Percentiles rank a stretch among this genome's conserved stretches.
Evolutionary conservation across 2,888 invertebrate genomes (phyloP).

Genomic region (Xestia ashworthii): DNA sequence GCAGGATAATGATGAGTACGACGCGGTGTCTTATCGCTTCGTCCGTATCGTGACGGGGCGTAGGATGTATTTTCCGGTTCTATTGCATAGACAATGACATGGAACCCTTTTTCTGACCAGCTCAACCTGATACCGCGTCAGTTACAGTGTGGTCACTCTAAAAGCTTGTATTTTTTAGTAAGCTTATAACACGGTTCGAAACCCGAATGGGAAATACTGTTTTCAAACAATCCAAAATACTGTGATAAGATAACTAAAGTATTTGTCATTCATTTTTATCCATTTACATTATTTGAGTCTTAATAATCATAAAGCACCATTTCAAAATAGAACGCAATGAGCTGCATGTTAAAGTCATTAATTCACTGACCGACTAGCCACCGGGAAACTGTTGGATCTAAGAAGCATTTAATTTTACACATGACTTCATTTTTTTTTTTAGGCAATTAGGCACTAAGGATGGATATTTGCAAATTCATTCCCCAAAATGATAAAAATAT

Average conservation of each 20-base stretch:
- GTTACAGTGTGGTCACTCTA: neutral
- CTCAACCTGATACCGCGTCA: neutral
- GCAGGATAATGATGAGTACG: neutral
- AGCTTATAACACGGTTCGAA: neutral
- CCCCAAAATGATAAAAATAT: neutral
- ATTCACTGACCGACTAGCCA: neutral
- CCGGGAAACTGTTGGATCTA: neutral
- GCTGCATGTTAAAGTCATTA: neutral
- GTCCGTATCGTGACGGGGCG: neutral
- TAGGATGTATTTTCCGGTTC: too few relatives aligned
- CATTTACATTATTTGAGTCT: constrained; percentile 1
- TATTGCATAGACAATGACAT: too few relatives aligned
- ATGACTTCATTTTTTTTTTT: neutral
- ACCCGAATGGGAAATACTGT: constrained; percentile 11
- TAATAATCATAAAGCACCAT: neutral
- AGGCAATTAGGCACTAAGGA: neutral
- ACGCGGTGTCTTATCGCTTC: neutral
- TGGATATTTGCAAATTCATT: neutral
- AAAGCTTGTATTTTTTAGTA: neutral
- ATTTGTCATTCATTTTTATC: neutral
- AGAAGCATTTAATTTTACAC: neutral
- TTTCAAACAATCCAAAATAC: constrained; percentile 35
- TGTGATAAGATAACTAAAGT: constrained; percentile 31
- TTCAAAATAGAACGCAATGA: neutral
- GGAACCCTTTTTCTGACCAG: neutral